Conservation (phyloP, 2,113 vertebrate genomes). For the Aegithalos caudatus region DNA sequence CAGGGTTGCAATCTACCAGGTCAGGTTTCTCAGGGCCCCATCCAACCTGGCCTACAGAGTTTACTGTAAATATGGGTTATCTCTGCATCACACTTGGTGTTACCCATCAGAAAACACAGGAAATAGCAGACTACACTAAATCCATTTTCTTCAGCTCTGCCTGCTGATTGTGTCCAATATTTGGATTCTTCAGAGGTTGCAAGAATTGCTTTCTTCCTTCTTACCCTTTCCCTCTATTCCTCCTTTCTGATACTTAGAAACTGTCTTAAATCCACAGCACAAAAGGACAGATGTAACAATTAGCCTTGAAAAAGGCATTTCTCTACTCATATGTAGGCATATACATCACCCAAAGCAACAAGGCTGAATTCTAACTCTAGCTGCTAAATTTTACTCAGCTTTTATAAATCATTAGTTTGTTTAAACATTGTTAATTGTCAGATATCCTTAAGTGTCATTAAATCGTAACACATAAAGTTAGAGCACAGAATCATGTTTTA, state of each 20-base stretch:
- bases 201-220: background rate
- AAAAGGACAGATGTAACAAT: background rate
- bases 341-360: accelerated
- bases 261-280: background rate
- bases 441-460: background rate
- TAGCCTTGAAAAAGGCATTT: background rate
- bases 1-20: background rate
- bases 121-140: background rate
- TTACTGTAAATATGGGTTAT: background rate
- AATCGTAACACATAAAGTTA: background rate
- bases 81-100: background rate
- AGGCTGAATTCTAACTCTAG: background rate
- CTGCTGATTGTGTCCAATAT: background rate
- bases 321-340: background rate
- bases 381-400: background rate
- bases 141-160: background rate
- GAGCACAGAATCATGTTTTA: conserved; percentile 7
- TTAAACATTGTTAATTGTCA: conserved; percentile 20
- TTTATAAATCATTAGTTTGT: background rate
- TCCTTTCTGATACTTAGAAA: background rate
- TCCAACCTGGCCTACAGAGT: background rate
- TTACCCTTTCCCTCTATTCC: background rate
- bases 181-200: background rate
- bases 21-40: background rate
- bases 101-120: background rate